Conservation (phyloP, 2,113 vertebrate genomes). For the Tricholaema leucomelas region DNA sequence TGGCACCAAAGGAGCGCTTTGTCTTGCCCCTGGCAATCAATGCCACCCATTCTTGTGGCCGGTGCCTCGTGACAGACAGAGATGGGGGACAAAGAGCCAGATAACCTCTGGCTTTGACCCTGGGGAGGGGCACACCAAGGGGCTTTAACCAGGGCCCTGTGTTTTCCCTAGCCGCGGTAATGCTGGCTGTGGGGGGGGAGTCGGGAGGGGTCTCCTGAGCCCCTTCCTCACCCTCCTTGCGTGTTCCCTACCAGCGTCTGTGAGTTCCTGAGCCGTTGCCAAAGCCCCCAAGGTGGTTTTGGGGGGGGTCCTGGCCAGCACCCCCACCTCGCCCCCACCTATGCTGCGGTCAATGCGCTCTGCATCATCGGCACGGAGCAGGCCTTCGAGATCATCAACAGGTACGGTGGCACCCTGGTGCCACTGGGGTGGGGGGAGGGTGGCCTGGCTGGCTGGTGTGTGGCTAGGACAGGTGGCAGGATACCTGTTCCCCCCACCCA, state of each 20-base stretch:
- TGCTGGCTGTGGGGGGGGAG: neutral
- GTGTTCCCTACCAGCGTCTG: constrained; percentile 80
- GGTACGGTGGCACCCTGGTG: constrained; percentile 69
- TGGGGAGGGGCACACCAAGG: neutral
- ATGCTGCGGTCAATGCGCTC: constrained; percentile 91
- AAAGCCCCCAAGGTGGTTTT: constrained; percentile 89
- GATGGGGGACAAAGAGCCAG: neutral
- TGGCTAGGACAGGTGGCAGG: neutral
- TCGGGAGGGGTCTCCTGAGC: accelerated
- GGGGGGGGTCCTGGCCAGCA: constrained; percentile 91
- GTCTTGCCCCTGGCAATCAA: constrained; percentile 69
- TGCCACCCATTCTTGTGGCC: constrained; percentile 66
- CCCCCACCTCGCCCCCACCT: constrained; percentile 94
- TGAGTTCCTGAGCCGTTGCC: constrained; percentile 89
- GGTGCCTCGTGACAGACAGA: constrained; percentile 57
- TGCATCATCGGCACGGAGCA: constrained; percentile 96
- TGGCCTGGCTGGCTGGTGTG: accelerated
- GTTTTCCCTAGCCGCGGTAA: neutral
- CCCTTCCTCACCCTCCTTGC: neutral
- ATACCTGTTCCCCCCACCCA: no score
- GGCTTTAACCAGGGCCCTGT: neutral
- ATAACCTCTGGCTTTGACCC: constrained; percentile 1
- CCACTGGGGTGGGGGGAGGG: neutral
- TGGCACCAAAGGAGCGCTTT: constrained; percentile 66
- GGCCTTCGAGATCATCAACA: constrained; percentile 88